Percentiles rank a stretch among this genome's conserved stretches.
These are phyloP conservation scores for Ara ararauna DNA, from an alignment of 2,797 vertebrate species.

Conservation along the genomic window DNA sequence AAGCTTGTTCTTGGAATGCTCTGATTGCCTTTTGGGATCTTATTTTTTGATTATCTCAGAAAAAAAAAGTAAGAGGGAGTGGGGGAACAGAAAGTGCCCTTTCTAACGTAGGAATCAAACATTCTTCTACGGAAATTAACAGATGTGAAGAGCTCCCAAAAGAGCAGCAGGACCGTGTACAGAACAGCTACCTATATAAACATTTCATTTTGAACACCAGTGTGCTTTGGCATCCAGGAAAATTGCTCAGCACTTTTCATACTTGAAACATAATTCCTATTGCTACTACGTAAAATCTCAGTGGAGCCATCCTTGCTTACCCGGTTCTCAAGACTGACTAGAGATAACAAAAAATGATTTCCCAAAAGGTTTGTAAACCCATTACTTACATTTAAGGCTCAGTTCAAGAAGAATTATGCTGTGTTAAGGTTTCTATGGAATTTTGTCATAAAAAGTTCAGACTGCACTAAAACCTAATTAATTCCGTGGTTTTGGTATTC, in stretches of 20 bases:
- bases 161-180: background rate
- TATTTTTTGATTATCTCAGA: background rate
- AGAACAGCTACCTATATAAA: background rate
- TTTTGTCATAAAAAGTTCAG: constrained; percentile 59
- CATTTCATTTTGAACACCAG: background rate
- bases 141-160: background rate
- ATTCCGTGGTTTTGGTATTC: constrained; percentile 49
- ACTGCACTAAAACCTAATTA: constrained; percentile 61
- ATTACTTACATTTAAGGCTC: constrained; percentile 46
- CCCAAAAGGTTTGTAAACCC: constrained; percentile 28
- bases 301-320: background rate
- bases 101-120: background rate
- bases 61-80: background rate
- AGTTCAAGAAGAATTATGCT: constrained; percentile 44
- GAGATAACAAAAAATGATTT: constrained; percentile 50
- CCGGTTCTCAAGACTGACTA: background rate
- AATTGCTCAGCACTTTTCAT: constrained; percentile 11
- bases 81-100: background rate
- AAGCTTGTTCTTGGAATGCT: background rate
- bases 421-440: constrained; percentile 43
- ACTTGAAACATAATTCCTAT: constrained; percentile 33
- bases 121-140: background rate
- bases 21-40: background rate
- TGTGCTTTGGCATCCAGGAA: background rate
- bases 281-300: background rate